These are phyloP conservation scores for Pelagia noctiluca DNA, from an alignment of 30 jellyfish, hydroid and myxozoan species.

Conservation along the genomic window DNA sequence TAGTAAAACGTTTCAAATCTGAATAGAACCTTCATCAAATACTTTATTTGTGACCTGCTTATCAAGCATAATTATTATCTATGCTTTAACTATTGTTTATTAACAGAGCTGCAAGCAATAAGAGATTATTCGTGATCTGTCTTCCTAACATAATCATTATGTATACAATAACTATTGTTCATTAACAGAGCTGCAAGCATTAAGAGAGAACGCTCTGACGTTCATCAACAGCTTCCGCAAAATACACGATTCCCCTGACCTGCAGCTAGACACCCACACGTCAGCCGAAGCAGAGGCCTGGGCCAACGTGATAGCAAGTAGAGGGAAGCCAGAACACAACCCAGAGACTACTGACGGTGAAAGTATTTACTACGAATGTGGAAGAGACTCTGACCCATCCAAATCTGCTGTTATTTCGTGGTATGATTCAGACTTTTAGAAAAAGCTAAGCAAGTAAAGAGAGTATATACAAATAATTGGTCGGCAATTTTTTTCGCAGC, in stretches of 20 bases:
- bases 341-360: conserved; percentile 71
- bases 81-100: not conserved
- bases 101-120: conserved; percentile 57
- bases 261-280: conserved; percentile 71
- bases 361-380: conserved; percentile 61
- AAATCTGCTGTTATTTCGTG: conserved; percentile 73
- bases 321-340: conserved; percentile 68
- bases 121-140: no score
- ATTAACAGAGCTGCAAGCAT: conserved; percentile 56
- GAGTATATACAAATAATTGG: no score
- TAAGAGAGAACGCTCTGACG: conserved; percentile 54
- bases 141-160: no score
- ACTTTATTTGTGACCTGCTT: no score
- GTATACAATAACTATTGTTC: not conserved
- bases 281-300: conserved; percentile 81
- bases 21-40: no score
- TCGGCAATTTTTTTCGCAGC: no score
- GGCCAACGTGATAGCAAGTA: conserved; percentile 74
- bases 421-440: no score
- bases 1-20: no score
- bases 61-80: not conserved
- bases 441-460: no score
- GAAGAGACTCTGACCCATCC: conserved; percentile 47
- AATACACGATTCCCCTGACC: conserved; percentile 56
- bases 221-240: conserved; percentile 62